phyloP scores from a whole-genome alignment of 2,888 invertebrate species.

The Drosophila kokeensis region DNA sequence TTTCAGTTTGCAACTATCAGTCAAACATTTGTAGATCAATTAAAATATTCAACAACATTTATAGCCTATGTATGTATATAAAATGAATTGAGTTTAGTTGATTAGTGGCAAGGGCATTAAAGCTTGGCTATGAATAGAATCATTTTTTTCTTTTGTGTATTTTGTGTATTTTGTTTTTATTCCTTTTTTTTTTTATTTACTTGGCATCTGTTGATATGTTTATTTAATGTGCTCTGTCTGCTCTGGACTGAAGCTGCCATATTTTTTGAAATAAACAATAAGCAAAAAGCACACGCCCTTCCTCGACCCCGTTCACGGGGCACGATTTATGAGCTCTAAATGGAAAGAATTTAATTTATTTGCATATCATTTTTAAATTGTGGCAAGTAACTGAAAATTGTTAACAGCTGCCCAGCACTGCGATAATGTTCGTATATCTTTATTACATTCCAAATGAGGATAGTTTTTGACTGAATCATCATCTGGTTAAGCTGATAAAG shows the following conservation, averaged over 20 bases:
- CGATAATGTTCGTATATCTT: constrained; percentile 21
- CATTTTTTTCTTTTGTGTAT: constrained; percentile 1
- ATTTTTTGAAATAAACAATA: constrained; percentile 56
- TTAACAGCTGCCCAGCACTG: constrained; percentile 7
- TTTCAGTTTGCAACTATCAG: not conserved
- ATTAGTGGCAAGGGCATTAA: constrained; percentile 21
- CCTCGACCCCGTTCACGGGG: not conserved
- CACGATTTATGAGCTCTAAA: constrained; percentile 55
- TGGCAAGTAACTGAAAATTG: constrained; percentile 2
- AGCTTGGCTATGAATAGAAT: constrained; percentile 20
- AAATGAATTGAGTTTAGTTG: not conserved
- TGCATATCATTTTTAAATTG: constrained; percentile 29
- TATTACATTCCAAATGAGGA: constrained; percentile 22
- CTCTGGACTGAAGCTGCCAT: constrained; percentile 44
- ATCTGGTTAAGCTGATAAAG: constrained; percentile 13
- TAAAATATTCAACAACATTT: not conserved
- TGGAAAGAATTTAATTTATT: constrained; percentile 49
- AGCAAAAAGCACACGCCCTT: constrained; percentile 46
- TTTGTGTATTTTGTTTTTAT: not conserved
- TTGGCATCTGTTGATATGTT: constrained; percentile 72
- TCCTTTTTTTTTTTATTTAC: constrained; percentile 59
- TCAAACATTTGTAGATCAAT: not conserved
- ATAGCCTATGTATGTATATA: not conserved
- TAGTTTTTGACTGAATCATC: constrained; percentile 40
- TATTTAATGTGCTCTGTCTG: constrained; percentile 61